Percentiles rank a stretch among this genome's conserved stretches.
Evolutionary conservation across 2,113 vertebrate genomes (phyloP).

Genomic region (Dissostichus mawsoni): DNA sequence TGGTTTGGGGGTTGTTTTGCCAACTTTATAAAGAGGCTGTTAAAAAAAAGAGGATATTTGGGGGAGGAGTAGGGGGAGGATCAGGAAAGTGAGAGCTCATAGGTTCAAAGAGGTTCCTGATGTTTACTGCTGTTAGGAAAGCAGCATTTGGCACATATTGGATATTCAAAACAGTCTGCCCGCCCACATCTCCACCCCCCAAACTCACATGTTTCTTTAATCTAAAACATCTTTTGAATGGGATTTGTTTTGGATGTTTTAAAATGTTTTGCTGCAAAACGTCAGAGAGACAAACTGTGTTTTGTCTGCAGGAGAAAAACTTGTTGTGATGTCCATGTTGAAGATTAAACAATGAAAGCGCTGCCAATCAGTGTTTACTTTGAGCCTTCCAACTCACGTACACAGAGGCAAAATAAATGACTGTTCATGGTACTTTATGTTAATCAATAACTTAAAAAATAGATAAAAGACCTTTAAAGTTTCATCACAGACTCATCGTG

Average conservation of each 20-base stretch:
- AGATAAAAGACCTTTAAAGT: neutral
- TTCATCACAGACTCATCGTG: neutral
- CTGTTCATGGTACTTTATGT: neutral
- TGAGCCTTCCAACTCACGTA: constrained; percentile 34
- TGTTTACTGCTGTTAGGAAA: constrained; percentile 60
- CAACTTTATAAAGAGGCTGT: constrained; percentile 20
- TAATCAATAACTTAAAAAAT: constrained; percentile 9
- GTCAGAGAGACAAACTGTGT: fast-evolving
- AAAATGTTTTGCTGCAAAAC: neutral
- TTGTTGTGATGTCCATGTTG: neutral
- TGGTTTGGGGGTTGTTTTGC: constrained; percentile 13
- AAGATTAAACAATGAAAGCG: constrained; percentile 37
- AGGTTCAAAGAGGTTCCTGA: constrained; percentile 65
- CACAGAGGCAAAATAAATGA: neutral
- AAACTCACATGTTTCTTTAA: neutral
- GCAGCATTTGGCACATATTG: constrained; percentile 43
- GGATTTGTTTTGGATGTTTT: neutral
- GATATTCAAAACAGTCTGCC: constrained; percentile 34
- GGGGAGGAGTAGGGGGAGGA: constrained; percentile 76
- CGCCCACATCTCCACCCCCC: constrained; percentile 1
- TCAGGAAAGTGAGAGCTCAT: constrained; percentile 63
- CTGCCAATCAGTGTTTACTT: constrained; percentile 33
- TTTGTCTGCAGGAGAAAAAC: neutral
- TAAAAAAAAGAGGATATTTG: constrained; percentile 22
- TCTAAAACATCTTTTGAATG: no score